Conservation (phyloP, 2,113 vertebrate genomes). For the Chiloscyllium plagiosum region DNA sequence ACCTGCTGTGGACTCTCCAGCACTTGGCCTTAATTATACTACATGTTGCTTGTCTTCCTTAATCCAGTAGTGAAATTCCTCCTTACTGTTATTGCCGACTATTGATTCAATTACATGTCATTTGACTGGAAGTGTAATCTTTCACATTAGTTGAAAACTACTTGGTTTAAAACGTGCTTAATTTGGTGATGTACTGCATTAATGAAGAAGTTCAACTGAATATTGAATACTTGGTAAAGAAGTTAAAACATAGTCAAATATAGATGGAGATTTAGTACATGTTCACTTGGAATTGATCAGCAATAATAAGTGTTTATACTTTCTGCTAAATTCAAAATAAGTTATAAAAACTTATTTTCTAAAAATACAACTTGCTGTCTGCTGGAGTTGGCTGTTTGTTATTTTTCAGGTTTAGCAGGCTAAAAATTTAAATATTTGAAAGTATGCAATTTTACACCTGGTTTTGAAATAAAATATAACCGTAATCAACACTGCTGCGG, state of each 20-base stretch:
- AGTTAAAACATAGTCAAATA: background rate
- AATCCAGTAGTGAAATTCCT: background rate
- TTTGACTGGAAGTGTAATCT: background rate
- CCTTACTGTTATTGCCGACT: background rate
- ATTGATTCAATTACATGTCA: background rate
- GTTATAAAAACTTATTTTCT: background rate
- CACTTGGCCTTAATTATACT: too few relatives aligned
- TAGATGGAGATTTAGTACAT: background rate
- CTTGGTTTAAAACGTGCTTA: background rate
- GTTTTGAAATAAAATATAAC: background rate
- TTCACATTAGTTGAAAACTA: background rate
- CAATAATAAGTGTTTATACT: background rate
- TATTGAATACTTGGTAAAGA: background rate
- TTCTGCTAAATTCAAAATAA: background rate
- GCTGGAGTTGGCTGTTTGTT: background rate
- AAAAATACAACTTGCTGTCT: background rate
- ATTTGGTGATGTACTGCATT: background rate
- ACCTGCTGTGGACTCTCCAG: too few relatives aligned
- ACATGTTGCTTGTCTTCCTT: too few relatives aligned
- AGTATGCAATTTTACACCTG: background rate
- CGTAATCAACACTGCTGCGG: too few relatives aligned
- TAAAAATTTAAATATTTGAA: background rate
- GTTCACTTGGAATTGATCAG: background rate
- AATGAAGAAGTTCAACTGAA: background rate
- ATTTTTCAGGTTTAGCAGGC: background rate